These are phyloP conservation scores for Porphyrio hochstetteri DNA, from an alignment of 2,113 vertebrate genomes.

Conservation along the genomic window DNA sequence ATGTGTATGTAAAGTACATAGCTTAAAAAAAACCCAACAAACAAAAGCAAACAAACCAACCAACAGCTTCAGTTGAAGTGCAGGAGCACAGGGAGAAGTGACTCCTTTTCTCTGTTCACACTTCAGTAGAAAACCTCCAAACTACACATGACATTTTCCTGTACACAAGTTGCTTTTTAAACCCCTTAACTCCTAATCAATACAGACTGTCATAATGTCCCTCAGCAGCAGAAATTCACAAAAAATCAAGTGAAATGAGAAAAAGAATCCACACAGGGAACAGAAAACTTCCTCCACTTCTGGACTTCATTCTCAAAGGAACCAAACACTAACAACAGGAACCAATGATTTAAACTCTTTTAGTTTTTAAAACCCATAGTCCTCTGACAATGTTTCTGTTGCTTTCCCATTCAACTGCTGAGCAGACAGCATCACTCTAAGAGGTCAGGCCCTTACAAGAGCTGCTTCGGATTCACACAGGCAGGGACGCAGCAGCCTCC, in stretches of 20 bases:
- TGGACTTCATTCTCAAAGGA: background rate
- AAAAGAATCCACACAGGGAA: background rate
- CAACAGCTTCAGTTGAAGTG: background rate
- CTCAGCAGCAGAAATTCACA: background rate
- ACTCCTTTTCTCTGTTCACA: background rate
- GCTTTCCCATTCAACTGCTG: background rate
- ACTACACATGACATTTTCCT: background rate
- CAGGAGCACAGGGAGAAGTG: background rate
- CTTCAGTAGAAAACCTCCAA: background rate
- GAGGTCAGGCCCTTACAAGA: rapidly evolving
- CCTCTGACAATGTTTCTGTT: background rate
- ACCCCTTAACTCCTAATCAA: background rate
- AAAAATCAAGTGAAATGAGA: background rate
- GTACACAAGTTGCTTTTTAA: background rate
- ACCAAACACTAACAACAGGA: background rate
- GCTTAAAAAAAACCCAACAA: background rate
- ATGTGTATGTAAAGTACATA: background rate
- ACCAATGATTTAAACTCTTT: background rate
- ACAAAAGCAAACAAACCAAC: background rate
- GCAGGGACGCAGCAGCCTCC: rapidly evolving
- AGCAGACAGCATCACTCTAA: rapidly evolving
- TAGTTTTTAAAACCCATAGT: background rate
- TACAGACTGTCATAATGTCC: background rate
- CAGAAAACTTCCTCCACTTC: background rate
- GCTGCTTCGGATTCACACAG: rapidly evolving